Evolutionary conservation across 1,140 invertebrate genomes (phyloP), one percentile per base, ranked within the genome.

Genomic region (Leucophenga varia): DNA sequence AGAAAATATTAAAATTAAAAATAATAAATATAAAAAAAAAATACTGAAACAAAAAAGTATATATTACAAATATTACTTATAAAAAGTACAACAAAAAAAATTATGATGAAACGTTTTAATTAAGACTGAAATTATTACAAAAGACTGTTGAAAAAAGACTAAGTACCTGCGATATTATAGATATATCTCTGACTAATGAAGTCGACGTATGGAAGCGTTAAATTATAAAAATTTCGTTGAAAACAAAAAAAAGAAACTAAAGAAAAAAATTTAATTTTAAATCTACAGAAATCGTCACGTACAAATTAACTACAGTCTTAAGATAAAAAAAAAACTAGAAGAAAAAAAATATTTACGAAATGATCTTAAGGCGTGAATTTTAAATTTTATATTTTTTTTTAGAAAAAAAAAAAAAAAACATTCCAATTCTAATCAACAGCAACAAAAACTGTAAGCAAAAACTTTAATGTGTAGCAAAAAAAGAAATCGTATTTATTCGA

Each of bases 1-100:
- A 42, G 12, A n/a, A 40, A 47, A 45, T 25, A 6, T 17, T 1
- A 53, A 37, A 42, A 32, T 53, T 49, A 28, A 42, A 47, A 54
- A 47, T 20, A 17, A 43, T 37, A 42, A 34, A 17, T 36, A n/a
- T n/a, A n/a, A n/a, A n/a, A n/a, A n/a, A n/a, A n/a, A n/a, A n/a
- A n/a, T n/a, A n/a, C n/a, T n/a, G n/a, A 28, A 19, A 12, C 18
- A 28, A 47, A 50, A 54, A 13, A 17, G 44, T 44, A 39, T 36
- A 28, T 38, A 48, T 10, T 8, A 14, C 32, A n/a, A n/a, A 34
- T 34, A 34, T 43, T 14, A 35, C 19, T n/a, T n/a, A n/a, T n/a
- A n/a, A n/a, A n/a, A n/a, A n/a, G n/a, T n/a, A n/a, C n/a, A n/a
- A n/a, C n/a, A n/a, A n/a, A n/a, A n/a, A n/a, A n/a, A n/a, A n/a